A percentile compares a stretch with the other conserved stretches of the same genome.
These are phyloP conservation scores for Ameiurus melas DNA, from an alignment of 2,113 vertebrate species.

Conservation along the genomic window DNA sequence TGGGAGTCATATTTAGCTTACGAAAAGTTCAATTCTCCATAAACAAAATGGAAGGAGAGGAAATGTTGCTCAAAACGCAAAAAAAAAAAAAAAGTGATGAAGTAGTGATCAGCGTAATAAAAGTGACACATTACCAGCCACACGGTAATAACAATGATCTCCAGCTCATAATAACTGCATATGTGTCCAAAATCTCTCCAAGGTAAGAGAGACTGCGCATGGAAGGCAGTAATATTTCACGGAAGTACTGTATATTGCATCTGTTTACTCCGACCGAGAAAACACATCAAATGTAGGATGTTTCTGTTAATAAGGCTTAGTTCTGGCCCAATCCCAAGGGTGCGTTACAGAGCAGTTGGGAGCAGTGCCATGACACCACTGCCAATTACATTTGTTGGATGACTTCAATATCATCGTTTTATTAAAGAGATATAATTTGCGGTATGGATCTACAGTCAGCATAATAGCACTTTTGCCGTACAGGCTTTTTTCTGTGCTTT, in stretches of 20 bases:
- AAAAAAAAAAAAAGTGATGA: neutral
- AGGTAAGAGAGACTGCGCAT: slow-evolving; percentile 6
- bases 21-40: slow-evolving; percentile 6
- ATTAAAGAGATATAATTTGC: slow-evolving; percentile 65
- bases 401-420: slow-evolving; percentile 70
- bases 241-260: neutral
- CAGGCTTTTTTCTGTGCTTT: slow-evolving; percentile 50
- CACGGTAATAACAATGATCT: slow-evolving; percentile 8
- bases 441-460: slow-evolving; percentile 65
- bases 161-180: slow-evolving; percentile 7
- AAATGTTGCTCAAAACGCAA: neutral
- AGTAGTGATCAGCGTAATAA: neutral
- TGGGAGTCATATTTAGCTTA: slow-evolving; percentile 24
- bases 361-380: slow-evolving; percentile 54
- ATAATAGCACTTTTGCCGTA: slow-evolving; percentile 53
- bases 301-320: slow-evolving; percentile 37
- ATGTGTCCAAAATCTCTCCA: neutral
- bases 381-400: slow-evolving; percentile 71
- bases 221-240: neutral
- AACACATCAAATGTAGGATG: slow-evolving; percentile 22
- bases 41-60: neutral
- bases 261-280: slow-evolving; percentile 34
- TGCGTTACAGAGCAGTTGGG: slow-evolving; percentile 43
- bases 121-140: neutral
- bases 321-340: slow-evolving; percentile 34